Evolutionary conservation across 2,797 vertebrate species (phyloP).

Genomic region (Carapus acus): DNA sequence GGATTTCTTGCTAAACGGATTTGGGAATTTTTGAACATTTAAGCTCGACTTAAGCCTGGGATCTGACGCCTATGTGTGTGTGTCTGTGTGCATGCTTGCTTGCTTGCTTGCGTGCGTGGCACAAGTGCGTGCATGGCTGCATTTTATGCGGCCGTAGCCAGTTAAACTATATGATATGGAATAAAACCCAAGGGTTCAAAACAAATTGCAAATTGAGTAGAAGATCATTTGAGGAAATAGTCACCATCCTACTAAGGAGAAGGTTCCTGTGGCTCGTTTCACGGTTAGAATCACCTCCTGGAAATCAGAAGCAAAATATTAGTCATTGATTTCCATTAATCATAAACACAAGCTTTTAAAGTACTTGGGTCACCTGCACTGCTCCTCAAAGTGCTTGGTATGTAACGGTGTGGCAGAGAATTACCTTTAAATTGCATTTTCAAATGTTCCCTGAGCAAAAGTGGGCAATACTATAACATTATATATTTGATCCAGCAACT

Average conservation of each 20-base stretch:
- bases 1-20: too few relatives aligned
- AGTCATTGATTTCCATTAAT: conserved; percentile 12
- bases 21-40: too few relatives aligned
- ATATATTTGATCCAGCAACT: too few relatives aligned
- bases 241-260: conserved; percentile 77
- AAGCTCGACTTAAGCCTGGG: too few relatives aligned
- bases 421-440: too few relatives aligned
- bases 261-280: conserved; percentile 74
- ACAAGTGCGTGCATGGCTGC: neutral
- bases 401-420: too few relatives aligned
- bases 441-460: too few relatives aligned
- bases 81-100: conserved; percentile 5
- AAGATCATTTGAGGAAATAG: conserved; percentile 37
- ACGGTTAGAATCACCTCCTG: conserved; percentile 72
- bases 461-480: too few relatives aligned
- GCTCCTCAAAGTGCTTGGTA: too few relatives aligned
- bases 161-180: conserved; percentile 1
- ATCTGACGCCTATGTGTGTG: conserved; percentile 9
- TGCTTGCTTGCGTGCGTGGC: conserved; percentile 10
- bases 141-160: neutral
- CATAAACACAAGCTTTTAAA: conserved; percentile 3
- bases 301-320: conserved; percentile 39
- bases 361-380: neutral
- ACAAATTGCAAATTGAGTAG: conserved; percentile 2
- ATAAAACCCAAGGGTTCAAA: conserved; percentile 9